Percentiles rank a stretch among this genome's conserved stretches.
Evolutionary conservation across 2,797 vertebrate genomes (phyloP).

Genomic region (Amniataba percoides): DNA sequence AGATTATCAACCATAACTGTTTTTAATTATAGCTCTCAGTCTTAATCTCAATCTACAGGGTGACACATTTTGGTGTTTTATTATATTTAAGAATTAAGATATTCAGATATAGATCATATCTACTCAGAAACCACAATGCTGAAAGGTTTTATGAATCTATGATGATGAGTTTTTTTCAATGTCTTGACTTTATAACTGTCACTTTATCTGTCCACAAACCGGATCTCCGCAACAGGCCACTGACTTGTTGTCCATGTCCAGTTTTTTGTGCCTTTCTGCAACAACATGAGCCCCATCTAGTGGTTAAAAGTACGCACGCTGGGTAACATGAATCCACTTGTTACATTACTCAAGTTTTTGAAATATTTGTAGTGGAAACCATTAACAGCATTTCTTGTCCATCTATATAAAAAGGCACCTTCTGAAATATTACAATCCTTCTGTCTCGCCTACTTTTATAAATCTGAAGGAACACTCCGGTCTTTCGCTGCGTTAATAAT

Average conservation of each 20-base stretch:
- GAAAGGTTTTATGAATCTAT: neutral
- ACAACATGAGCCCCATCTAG: slow-evolving; percentile 47
- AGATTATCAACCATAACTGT: neutral
- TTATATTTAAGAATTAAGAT: neutral
- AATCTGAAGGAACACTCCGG: neutral
- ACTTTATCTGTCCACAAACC: neutral
- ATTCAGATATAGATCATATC: too few relatives aligned
- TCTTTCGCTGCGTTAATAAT: neutral
- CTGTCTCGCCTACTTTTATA: too few relatives aligned
- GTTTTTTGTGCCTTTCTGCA: neutral
- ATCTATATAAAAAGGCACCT: neutral
- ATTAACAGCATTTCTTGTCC: neutral
- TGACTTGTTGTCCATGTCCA: neutral
- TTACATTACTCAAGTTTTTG: neutral
- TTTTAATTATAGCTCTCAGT: neutral
- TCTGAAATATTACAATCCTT: neutral
- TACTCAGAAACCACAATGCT: neutral
- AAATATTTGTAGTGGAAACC: too few relatives aligned
- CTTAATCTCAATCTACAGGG: neutral
- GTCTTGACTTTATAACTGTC: neutral
- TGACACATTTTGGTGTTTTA: neutral
- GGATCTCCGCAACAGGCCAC: neutral
- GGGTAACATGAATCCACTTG: neutral
- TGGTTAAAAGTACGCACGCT: neutral
- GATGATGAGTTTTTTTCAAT: neutral